Percentiles rank a stretch among this genome's conserved stretches.
These are phyloP conservation scores for Syngnathoides biaculeatus DNA, from an alignment of 2,113 vertebrate genomes.

Conservation along the genomic window DNA sequence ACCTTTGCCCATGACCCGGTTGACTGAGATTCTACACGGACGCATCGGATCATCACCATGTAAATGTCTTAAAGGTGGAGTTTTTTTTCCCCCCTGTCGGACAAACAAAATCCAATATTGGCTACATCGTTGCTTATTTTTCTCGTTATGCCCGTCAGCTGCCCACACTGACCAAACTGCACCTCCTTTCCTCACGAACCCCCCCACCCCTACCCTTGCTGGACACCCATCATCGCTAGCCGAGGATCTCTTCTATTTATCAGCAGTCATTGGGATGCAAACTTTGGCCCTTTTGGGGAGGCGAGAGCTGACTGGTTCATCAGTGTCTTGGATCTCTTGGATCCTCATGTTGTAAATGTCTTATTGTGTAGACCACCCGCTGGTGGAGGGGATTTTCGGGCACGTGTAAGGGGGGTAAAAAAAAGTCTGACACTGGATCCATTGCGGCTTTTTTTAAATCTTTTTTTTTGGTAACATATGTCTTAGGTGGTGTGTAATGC, in stretches of 20 bases:
- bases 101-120: conserved; percentile 77
- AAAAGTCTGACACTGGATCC: conserved; percentile 80
- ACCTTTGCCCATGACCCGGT: background rate
- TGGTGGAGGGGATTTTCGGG: conserved; percentile 64
- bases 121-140: conserved; percentile 57
- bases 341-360: conserved; percentile 72
- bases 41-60: conserved; percentile 60
- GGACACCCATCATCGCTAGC: conserved; percentile 2
- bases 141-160: conserved; percentile 21
- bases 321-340: conserved; percentile 65
- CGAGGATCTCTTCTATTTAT: background rate
- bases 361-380: conserved; percentile 67
- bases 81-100: conserved; percentile 33
- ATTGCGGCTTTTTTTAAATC: conserved; percentile 49
- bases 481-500: conserved; percentile 48
- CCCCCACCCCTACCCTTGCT: conserved; percentile 12
- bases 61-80: conserved; percentile 73
- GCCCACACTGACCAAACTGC: conserved; percentile 35
- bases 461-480: conserved; percentile 44
- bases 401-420: conserved; percentile 51
- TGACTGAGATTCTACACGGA: background rate
- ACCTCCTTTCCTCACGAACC: conserved; percentile 22
- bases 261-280: background rate
- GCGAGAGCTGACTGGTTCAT: conserved; percentile 54
- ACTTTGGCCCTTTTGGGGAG: conserved; percentile 39